Conservation (phyloP, 64 coral and sea anemone species). For the Pocillopora damicornis region DNA sequence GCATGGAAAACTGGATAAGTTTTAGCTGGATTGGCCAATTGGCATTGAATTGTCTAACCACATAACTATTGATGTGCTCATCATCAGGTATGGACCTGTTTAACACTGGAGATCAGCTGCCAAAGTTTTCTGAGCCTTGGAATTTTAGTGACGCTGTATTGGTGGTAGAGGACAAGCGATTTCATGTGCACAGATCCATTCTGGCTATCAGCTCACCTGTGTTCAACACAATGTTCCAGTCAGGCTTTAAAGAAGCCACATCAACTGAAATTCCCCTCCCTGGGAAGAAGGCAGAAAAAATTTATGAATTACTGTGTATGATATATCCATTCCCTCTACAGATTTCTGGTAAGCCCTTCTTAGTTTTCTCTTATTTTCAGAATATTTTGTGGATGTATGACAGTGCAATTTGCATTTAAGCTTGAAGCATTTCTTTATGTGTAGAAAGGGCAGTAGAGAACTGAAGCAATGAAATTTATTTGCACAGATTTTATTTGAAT, state of each 20-base stretch:
- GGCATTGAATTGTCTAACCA: not conserved
- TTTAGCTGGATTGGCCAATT: no score
- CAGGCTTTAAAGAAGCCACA: slow-evolving; percentile 30
- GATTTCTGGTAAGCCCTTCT: slow-evolving; percentile 23
- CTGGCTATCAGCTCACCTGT: slow-evolving; percentile 48
- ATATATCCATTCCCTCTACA: slow-evolving; percentile 50
- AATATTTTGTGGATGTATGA: no score
- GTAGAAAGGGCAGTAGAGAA: no score
- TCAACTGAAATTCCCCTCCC: slow-evolving; percentile 45
- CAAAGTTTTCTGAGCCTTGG: slow-evolving; percentile 40
- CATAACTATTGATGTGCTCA: not conserved
- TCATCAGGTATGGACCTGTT: not conserved
- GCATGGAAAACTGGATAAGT: no score
- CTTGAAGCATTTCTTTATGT: no score
- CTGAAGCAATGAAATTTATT: no score
- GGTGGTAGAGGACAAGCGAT: slow-evolving; percentile 10
- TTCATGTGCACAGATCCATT: slow-evolving; percentile 34
- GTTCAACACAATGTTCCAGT: slow-evolving; percentile 50
- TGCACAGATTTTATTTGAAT: no score
- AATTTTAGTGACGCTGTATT: slow-evolving; percentile 31
- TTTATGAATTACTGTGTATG: slow-evolving; percentile 52
- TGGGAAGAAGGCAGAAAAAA: slow-evolving; percentile 40
- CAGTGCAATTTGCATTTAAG: no score
- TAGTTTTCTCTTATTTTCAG: not conserved
- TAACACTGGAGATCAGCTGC: slow-evolving; percentile 16